Evolutionary conservation across 2,797 vertebrate species (phyloP).

Genomic region (Microcaecilia unicolor): DNA sequence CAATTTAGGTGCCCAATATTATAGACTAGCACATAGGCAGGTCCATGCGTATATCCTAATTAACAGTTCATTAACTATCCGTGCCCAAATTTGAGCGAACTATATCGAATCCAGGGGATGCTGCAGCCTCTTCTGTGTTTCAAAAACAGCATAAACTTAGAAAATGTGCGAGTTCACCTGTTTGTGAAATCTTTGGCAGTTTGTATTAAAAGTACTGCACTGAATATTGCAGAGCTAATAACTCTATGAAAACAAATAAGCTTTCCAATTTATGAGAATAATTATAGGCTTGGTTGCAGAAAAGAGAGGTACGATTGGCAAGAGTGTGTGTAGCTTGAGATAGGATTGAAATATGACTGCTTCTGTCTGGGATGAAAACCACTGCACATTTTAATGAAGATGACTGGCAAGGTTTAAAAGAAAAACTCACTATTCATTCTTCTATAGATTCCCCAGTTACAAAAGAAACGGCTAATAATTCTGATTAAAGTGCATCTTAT

Average conservation of each 20-base stretch:
- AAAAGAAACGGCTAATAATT: background rate
- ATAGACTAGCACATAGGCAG: no score
- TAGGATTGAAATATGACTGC: background rate
- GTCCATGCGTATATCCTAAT: no score
- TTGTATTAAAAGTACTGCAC: rapidly evolving
- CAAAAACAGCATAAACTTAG: background rate
- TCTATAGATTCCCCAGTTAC: slow-evolving; percentile 5
- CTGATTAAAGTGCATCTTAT: background rate
- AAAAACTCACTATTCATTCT: background rate
- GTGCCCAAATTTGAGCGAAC: no score
- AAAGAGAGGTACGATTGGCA: no score
- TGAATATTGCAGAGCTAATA: slow-evolving; percentile 1
- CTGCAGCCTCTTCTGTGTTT: background rate
- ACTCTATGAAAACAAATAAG: slow-evolving; percentile 1
- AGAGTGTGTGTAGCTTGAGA: background rate
- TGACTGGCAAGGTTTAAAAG: slow-evolving; percentile 1
- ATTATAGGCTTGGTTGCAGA: no score
- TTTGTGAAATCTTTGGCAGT: background rate
- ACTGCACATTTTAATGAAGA: background rate
- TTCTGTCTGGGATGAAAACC: background rate
- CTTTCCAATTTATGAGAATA: background rate
- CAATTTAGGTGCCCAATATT: no score
- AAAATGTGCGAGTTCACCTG: rapidly evolving
- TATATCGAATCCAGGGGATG: no score
- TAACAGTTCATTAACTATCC: no score